A percentile compares a stretch with the other conserved stretches of the same genome.
phyloP scores from a whole-genome alignment of 2,113 vertebrate species.

The Recurvirostra avosetta region DNA sequence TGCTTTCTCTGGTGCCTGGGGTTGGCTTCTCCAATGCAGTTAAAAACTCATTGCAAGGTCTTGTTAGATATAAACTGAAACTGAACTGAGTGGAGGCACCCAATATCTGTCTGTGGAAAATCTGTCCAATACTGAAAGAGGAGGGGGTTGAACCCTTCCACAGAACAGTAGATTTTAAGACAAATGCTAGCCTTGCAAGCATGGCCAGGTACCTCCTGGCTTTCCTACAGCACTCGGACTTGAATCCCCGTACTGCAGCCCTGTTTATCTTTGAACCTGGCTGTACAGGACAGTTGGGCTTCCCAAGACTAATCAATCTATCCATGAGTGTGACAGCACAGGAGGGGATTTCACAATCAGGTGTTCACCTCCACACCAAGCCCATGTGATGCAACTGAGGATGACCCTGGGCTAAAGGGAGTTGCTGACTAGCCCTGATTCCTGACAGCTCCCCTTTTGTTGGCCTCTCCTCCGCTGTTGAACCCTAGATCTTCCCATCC shows the following conservation, averaged over 20 bases:
- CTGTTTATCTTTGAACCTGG: not conserved
- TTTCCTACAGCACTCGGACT: not conserved
- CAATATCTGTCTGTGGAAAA: not conserved
- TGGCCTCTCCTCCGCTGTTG: not conserved
- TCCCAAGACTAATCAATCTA: not conserved
- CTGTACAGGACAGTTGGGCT: not conserved
- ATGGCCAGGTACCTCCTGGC: not conserved
- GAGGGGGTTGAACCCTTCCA: not conserved
- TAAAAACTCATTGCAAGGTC: not conserved
- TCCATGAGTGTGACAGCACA: not conserved
- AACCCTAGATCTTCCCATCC: not conserved
- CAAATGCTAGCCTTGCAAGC: not conserved
- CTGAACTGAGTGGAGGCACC: not conserved
- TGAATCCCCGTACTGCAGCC: not conserved
- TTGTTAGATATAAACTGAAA: not conserved
- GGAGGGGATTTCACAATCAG: not conserved
- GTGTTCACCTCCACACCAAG: not conserved
- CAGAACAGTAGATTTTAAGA: not conserved
- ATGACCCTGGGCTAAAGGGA: not conserved
- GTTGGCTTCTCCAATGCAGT: not conserved
- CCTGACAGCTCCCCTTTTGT: not conserved
- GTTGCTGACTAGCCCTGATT: not conserved
- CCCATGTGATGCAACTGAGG: not conserved
- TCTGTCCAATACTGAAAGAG: rapidly evolving
- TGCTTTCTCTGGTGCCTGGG: not conserved